These are phyloP conservation scores for Bombus polaris DNA, from an alignment of 1,140 invertebrate genomes.

Conservation along the genomic window DNA sequence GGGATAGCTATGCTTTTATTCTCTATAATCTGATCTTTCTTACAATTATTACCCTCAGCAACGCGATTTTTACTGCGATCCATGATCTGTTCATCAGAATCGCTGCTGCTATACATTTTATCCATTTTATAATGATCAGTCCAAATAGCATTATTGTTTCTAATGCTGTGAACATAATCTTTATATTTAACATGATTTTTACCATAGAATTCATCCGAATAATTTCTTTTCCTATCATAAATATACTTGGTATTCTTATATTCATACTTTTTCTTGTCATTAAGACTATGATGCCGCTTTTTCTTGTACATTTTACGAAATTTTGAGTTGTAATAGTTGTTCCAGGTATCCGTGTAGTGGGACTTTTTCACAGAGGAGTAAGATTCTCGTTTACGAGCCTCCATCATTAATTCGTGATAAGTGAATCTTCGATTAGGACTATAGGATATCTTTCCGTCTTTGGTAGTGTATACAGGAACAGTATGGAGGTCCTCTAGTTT, in stretches of 20 bases:
- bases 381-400: conserved; percentile 69
- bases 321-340: conserved; percentile 56
- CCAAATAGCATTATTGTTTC: conserved; percentile 32
- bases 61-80: conserved; percentile 1
- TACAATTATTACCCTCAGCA: background rate
- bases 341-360: conserved; percentile 41
- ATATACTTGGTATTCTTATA: conserved; percentile 21
- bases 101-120: conserved; percentile 45
- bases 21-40: background rate
- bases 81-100: conserved; percentile 35
- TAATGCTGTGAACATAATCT: conserved; percentile 30
- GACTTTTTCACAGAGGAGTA: conserved; percentile 28
- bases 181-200: conserved; percentile 22
- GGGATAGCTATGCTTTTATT: background rate
- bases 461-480: conserved; percentile 81
- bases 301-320: conserved; percentile 51
- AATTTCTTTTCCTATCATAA: conserved; percentile 24
- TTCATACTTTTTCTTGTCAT: conserved; percentile 22
- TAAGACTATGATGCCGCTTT: conserved; percentile 12
- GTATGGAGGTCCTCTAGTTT: conserved; percentile 75
- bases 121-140: conserved; percentile 16
- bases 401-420: conserved; percentile 74
- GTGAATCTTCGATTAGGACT: conserved; percentile 80
- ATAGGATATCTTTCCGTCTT: conserved; percentile 81
- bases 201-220: conserved; percentile 16